Percentiles rank a stretch among this genome's conserved stretches.
Evolutionary conservation across 2,797 vertebrate genomes (phyloP).

Genomic region (Dicrostonyx torquatus): DNA sequence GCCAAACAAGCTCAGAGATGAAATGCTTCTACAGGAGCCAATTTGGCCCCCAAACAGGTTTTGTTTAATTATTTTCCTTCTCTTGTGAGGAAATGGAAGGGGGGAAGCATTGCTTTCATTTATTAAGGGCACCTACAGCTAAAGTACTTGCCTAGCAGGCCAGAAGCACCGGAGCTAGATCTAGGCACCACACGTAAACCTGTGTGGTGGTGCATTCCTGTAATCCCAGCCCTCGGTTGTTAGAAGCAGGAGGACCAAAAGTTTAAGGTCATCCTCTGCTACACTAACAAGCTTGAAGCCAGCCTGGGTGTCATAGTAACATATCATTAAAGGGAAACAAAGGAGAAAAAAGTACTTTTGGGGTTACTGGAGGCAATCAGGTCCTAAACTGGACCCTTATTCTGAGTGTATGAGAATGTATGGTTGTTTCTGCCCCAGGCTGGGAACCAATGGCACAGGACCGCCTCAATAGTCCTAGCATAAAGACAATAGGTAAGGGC

Average conservation of each 20-base stretch:
- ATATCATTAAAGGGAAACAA: neutral
- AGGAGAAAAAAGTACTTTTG: neutral
- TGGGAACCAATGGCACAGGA: neutral
- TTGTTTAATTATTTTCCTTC: constrained; percentile 24
- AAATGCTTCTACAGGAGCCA: neutral
- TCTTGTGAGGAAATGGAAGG: neutral
- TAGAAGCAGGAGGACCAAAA: neutral
- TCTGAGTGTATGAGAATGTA: constrained; percentile 11
- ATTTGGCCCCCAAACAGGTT: neutral
- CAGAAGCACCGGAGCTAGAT: neutral
- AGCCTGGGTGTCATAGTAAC: neutral
- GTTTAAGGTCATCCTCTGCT: neutral
- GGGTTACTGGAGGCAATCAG: neutral
- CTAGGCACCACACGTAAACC: neutral
- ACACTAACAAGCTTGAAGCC: neutral
- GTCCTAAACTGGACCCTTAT: neutral
- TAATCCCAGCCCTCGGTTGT: neutral
- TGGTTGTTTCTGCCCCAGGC: neutral
- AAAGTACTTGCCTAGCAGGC: neutral
- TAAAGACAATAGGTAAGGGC: constrained; percentile 1
- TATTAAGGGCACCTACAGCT: neutral
- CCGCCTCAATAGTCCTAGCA: neutral
- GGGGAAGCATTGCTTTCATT: neutral
- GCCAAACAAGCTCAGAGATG: constrained; percentile 46
- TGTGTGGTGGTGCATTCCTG: no score